Conservation (phyloP, 2,113 vertebrate genomes). For the Aspidoscelis tigris region DNA sequence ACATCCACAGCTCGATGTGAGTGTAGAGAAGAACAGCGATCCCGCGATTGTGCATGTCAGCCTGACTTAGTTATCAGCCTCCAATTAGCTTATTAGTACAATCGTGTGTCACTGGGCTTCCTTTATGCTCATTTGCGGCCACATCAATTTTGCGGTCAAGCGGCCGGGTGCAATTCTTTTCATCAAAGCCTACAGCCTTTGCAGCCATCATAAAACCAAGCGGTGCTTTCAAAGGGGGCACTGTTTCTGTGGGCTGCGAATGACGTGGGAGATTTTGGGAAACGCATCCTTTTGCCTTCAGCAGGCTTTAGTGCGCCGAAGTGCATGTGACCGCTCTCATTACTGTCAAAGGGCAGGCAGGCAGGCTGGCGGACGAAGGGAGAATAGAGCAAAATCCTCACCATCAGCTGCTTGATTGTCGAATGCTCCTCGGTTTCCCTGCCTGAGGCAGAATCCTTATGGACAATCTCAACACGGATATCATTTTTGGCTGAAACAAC, state of each 20-base stretch:
- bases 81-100: not conserved
- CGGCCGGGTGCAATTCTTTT: conserved; percentile 23
- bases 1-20: too few relatives aligned
- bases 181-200: conserved; percentile 16
- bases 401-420: conserved; percentile 97
- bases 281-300: not conserved
- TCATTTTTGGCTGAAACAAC: conserved; percentile 97
- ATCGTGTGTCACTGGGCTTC: not conserved
- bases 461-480: conserved; percentile 97
- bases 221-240: not conserved
- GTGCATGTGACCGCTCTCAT: not conserved
- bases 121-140: not conserved
- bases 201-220: not conserved
- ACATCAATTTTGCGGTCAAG: not conserved
- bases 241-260: not conserved
- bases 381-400: conserved; percentile 73
- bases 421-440: conserved; percentile 91
- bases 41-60: not conserved
- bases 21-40: too few relatives aligned
- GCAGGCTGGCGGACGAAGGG: not conserved
- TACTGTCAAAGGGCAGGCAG: not conserved
- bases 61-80: not conserved
- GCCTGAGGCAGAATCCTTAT: conserved; percentile 92
- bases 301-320: not conserved
- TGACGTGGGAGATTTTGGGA: not conserved